Evolutionary conservation across 2,888 invertebrate species (phyloP), one percentile per base, ranked within the genome.

Genomic region (Acleris laterana): DNA sequence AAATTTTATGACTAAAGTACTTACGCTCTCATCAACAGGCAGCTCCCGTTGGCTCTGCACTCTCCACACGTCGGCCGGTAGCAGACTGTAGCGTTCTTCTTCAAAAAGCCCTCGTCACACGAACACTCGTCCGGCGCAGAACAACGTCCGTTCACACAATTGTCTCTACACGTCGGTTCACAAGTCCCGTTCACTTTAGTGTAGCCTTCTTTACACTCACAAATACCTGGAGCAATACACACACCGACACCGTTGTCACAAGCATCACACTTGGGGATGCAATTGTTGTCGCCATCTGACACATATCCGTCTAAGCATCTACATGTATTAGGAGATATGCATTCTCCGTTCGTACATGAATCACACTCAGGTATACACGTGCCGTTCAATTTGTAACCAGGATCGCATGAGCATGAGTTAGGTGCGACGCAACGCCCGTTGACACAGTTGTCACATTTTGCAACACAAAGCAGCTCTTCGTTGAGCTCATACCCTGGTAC

Each of bases 171-270:
- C 2, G 65, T 51, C 7, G 86, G 83, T 6, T 63, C 56, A 67
- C 87, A 84, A 38, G 51, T 69, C n/a, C 69, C 73, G 6, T 71
- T 68, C 17, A 9, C 42, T 66, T 87, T 85, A 9, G 83, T 77
- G 73, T 89, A 95, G 0, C 95, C 95, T 3, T 82, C 74, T 20
- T 88, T 82, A 74, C 96, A 96, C 28, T 80, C 87, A 78, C 96
- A 96, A 2, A 89, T 83, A 55, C 94, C 94, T 0, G 95, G 95
- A 0, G 93, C 93, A 0, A 93, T 90, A 76, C 95, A 95, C 20
- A 20, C 19, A 19, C 51, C 25, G 52, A 88, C 87, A 25, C 95
- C 95, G 70, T 94, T 94, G 3, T 75, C 76, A 63, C 77, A 79
- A 5, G 59, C 38, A 2, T 76, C 71, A 70, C 89, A 90, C 22